Evolutionary conservation across 2,888 invertebrate genomes (phyloP).

Genomic region (Rhyacophila evoluta): DNA sequence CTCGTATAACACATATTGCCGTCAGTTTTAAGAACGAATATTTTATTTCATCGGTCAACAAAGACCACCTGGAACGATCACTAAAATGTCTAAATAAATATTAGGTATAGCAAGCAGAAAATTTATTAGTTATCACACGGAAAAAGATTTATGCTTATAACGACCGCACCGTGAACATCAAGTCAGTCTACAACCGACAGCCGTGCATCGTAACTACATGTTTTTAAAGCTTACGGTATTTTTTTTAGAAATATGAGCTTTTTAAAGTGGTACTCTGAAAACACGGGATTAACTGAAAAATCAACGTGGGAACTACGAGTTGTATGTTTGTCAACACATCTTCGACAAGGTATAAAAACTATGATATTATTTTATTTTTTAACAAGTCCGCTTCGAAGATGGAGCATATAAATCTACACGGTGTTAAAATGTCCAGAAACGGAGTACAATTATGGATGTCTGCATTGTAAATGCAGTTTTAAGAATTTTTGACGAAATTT

Average conservation of each 20-base stretch:
- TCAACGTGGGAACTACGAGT: neutral
- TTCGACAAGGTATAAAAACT: too few species aligned
- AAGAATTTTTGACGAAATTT: too few species aligned
- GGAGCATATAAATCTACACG: too few species aligned
- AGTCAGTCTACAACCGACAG: neutral
- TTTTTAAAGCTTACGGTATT: constrained; percentile 40
- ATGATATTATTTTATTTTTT: too few species aligned
- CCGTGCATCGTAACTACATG: constrained; percentile 3
- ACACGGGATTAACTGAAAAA: constrained; percentile 39
- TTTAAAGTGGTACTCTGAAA: constrained; percentile 35
- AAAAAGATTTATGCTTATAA: neutral
- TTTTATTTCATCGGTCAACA: neutral
- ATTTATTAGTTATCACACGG: neutral
- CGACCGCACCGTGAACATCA: neutral
- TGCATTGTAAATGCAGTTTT: too few species aligned
- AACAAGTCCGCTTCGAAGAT: too few species aligned
- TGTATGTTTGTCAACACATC: too few species aligned
- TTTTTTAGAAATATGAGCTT: constrained; percentile 47
- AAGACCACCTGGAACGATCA: neutral
- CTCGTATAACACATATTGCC: too few species aligned
- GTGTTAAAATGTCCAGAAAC: too few species aligned
- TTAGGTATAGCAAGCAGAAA: neutral
- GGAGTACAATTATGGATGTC: too few species aligned
- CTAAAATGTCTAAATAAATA: neutral
- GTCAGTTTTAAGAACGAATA: neutral